These are phyloP conservation scores for Lasiurus borealis DNA, from an alignment of 2,113 vertebrate species.

Conservation along the genomic window DNA sequence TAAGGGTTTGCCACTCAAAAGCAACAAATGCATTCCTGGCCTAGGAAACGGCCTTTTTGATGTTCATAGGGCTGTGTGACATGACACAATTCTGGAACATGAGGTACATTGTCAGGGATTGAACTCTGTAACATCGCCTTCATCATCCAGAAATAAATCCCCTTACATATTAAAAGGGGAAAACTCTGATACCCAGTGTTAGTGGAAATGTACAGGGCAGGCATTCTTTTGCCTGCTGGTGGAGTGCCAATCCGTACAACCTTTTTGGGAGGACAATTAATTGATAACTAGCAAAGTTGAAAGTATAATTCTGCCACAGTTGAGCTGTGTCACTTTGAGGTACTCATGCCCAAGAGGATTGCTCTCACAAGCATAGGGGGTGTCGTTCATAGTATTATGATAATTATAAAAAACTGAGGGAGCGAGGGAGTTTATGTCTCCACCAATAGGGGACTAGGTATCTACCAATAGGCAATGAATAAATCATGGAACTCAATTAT, in stretches of 20 bases:
- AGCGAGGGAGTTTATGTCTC: not conserved
- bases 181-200: not conserved
- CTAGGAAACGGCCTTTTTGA: not conserved
- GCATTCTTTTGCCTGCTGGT: not conserved
- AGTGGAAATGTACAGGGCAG: not conserved
- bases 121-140: conserved; percentile 16
- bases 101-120: not conserved
- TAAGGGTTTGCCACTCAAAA: not conserved
- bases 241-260: not conserved
- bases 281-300: conserved; percentile 15
- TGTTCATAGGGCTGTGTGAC: not conserved
- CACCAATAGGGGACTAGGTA: not conserved
- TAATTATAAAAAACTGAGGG: not conserved
- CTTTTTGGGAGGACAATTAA: not conserved
- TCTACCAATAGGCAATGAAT: not conserved
- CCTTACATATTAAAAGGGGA: conserved; percentile 26
- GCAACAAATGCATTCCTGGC: not conserved
- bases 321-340: not conserved
- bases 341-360: not conserved
- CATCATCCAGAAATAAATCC: conserved; percentile 55
- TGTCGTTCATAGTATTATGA: not conserved
- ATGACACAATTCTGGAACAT: conserved; percentile 24
- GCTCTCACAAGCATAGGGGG: not conserved
- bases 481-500: not conserved
- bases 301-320: not conserved